Conservation (phyloP, 2,113 vertebrate species). For the Hemiprocne comata region DNA sequence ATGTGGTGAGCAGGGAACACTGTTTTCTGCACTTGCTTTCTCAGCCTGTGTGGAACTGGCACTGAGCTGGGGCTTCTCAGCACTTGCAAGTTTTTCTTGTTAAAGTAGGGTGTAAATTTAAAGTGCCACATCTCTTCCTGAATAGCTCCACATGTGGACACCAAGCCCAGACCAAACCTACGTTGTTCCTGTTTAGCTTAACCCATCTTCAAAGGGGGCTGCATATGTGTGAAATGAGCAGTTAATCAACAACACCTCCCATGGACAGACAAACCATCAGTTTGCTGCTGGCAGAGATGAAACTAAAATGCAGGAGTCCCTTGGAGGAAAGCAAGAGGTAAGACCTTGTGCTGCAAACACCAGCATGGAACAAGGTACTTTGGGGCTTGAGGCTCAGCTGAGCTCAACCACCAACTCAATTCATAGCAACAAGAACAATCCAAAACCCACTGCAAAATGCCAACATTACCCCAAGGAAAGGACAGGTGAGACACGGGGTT, state of each 20-base stretch:
- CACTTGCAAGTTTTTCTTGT: not conserved
- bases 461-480: not conserved
- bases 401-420: not conserved
- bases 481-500: not conserved
- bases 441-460: not conserved
- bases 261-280: not conserved
- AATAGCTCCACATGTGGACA: not conserved
- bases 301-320: not conserved
- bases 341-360: not conserved
- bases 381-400: not conserved
- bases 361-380: accelerated
- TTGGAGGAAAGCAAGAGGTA: not conserved
- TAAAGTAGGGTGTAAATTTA: not conserved
- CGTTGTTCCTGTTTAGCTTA: not conserved
- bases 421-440: not conserved
- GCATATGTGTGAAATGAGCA: not conserved
- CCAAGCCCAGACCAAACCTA: not conserved
- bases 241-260: not conserved
- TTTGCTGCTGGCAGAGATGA: not conserved
- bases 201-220: not conserved
- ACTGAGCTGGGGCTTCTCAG: not conserved
- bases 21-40: not conserved
- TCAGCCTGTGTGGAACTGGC: not conserved
- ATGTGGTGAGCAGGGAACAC: not conserved
- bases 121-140: not conserved